A percentile compares a stretch with the other conserved stretches of the same genome.
These are phyloP conservation scores for Sylvietta virens DNA, from an alignment of 2,113 vertebrate genomes.

Conservation along the genomic window DNA sequence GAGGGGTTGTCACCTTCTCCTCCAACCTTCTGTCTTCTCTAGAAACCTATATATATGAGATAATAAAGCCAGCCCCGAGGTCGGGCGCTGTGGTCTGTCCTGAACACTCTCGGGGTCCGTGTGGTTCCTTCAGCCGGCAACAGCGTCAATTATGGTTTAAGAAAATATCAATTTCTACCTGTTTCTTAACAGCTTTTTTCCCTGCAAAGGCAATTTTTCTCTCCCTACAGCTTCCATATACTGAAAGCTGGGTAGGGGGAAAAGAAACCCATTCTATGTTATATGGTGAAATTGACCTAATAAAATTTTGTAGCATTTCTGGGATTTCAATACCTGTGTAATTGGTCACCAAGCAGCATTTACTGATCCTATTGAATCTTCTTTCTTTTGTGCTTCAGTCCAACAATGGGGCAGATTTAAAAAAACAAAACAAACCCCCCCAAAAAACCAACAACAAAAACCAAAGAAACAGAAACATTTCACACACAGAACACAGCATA, in stretches of 20 bases:
- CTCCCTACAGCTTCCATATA: neutral
- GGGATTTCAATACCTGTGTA: neutral
- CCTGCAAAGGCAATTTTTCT: neutral
- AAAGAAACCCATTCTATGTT: neutral
- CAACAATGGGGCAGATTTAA: neutral
- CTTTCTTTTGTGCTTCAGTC: neutral
- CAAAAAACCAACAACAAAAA: neutral
- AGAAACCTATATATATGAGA: no score
- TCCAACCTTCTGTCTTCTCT: no score
- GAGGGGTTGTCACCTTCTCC: no score
- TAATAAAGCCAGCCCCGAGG: no score
- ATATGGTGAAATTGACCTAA: neutral
- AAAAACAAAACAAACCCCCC: neutral
- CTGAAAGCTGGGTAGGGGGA: neutral
- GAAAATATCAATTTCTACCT: neutral
- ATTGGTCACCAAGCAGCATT: neutral
- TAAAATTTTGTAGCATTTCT: neutral
- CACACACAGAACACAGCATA: neutral
- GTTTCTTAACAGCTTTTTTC: neutral
- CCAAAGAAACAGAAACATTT: neutral
- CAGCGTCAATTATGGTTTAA: no score
- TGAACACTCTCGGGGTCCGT: no score
- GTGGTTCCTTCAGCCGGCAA: no score
- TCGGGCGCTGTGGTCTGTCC: no score
- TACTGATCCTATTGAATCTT: neutral